Evolutionary conservation across 2,113 vertebrate genomes (phyloP).

Genomic region (Collichthys lucidus): DNA sequence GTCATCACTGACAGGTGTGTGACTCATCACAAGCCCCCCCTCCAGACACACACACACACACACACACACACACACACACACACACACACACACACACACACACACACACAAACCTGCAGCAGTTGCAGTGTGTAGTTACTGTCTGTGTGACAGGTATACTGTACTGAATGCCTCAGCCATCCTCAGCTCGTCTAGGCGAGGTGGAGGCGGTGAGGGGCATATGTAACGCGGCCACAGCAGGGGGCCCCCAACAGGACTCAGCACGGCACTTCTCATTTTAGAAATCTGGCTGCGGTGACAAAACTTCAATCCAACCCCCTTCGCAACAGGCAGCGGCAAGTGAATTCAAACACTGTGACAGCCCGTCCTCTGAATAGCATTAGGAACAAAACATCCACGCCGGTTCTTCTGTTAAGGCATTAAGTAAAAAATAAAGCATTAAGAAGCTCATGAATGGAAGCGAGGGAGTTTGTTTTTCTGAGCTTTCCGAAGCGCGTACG

Average conservation of each 20-base stretch:
- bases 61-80: no score
- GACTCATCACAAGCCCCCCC: slow-evolving; percentile 24
- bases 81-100: no score
- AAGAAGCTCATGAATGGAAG: not conserved
- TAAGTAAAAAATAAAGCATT: not conserved
- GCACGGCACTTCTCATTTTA: not conserved
- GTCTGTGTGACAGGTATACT: not conserved
- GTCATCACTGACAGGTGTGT: slow-evolving; percentile 12
- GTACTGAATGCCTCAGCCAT: not conserved
- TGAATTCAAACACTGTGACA: slow-evolving; percentile 22
- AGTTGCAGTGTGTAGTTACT: slow-evolving; percentile 4
- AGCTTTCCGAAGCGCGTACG: slow-evolving; percentile 27
- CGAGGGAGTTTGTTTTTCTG: not conserved
- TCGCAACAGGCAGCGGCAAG: slow-evolving; percentile 32
- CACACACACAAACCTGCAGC: no score
- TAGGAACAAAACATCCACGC: not conserved
- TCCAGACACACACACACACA: no score
- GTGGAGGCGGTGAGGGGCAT: not conserved
- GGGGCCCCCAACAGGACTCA: not conserved
- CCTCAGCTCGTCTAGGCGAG: slow-evolving; percentile 25
- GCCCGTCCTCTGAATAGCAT: not conserved
- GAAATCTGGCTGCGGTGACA: slow-evolving; percentile 18
- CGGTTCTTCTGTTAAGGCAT: not conserved
- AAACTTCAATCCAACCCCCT: slow-evolving; percentile 18
- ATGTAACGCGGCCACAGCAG: slow-evolving; percentile 7